These are phyloP conservation scores for Folsomia candida DNA, from an alignment of 2,888 invertebrate genomes.

Conservation along the genomic window DNA sequence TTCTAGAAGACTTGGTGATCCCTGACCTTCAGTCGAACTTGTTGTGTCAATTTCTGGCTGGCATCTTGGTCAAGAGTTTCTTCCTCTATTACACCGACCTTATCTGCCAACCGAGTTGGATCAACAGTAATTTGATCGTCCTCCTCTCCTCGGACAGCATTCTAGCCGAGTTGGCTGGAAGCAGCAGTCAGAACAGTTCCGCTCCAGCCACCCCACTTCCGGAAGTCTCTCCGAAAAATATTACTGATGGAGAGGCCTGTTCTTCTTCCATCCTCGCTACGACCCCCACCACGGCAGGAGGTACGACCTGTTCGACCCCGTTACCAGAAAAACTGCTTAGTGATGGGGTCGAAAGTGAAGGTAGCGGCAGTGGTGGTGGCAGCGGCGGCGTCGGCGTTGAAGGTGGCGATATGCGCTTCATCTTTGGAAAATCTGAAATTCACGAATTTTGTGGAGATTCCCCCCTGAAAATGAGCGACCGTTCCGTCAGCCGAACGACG, in stretches of 20 bases:
- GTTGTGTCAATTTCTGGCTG: slow-evolving; percentile 47
- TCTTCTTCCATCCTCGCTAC: slow-evolving; percentile 16
- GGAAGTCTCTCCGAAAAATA: slow-evolving; percentile 26
- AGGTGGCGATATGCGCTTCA: background rate
- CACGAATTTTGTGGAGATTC: background rate
- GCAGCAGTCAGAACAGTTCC: slow-evolving; percentile 39
- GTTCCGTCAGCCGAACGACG: background rate
- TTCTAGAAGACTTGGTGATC: slow-evolving; percentile 43
- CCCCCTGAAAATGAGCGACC: background rate
- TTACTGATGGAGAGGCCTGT: slow-evolving; percentile 19
- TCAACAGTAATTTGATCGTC: slow-evolving; percentile 42
- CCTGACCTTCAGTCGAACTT: slow-evolving; percentile 45
- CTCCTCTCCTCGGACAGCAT: slow-evolving; percentile 35
- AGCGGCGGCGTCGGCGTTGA: no score
- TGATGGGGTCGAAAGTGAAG: no score
- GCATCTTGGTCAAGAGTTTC: slow-evolving; percentile 47
- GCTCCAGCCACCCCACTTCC: slow-evolving; percentile 35
- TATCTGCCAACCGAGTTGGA: slow-evolving; percentile 45
- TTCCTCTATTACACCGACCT: slow-evolving; percentile 48
- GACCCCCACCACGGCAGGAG: background rate
- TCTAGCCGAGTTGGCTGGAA: slow-evolving; percentile 37
- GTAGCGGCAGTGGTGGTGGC: no score
- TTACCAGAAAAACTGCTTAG: background rate
- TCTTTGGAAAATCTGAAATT: background rate
- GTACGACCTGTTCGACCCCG: background rate